Evolutionary conservation across 92 coral and sea anemone genomes (phyloP), one percentile per base, ranked within the genome.

Genomic region (Anthopleura xanthogrammica): DNA sequence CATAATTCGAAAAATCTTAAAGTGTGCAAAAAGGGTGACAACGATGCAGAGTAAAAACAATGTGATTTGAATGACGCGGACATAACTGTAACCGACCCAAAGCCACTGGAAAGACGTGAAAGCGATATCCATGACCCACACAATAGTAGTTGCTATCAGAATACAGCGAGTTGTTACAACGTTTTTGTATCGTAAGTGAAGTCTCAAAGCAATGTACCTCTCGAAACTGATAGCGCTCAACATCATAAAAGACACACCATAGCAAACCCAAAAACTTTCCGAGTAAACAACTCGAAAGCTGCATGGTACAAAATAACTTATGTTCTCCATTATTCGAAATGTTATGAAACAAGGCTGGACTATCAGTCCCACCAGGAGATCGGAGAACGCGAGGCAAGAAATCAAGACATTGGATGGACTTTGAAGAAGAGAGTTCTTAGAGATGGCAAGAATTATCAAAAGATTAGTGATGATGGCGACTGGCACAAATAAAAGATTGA

Each of bases 151-250:
- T 36, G 84, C 83, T 65, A 11, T 76, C 9, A 87, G 36, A 60
- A 92, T 90, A 3, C 85, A 60, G 41, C 88, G 85, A 6, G 84
- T 82, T 2, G 87, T 92, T 9, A 92, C 84, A n/a, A 92, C 54
- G 19, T 85, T 85, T 20, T 77, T 76, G 83, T 92, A 92, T 50
- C 95, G 87, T 24, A 89, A 90, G 52, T 92, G 95, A 16, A 92
- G 83, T 5, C 87, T 64, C 55, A 92, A 41, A 5, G 97, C 95
- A 7, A 89, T 52, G 52, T 82, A 87, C 46, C 97, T 85, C 56
- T 95, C 97, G 76, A 92, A 86, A 82, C 98, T 95, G 24, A 95
- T 91, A 16, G 98, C 94, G 66, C 95, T 93, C 22, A 95, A 82
- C 41, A 91, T 95, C 80, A 93, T 85, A 41, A 95, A 85, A 8